phyloP scores from a whole-genome alignment of 2,797 vertebrate genomes.

The Sebastes steindachneri region DNA sequence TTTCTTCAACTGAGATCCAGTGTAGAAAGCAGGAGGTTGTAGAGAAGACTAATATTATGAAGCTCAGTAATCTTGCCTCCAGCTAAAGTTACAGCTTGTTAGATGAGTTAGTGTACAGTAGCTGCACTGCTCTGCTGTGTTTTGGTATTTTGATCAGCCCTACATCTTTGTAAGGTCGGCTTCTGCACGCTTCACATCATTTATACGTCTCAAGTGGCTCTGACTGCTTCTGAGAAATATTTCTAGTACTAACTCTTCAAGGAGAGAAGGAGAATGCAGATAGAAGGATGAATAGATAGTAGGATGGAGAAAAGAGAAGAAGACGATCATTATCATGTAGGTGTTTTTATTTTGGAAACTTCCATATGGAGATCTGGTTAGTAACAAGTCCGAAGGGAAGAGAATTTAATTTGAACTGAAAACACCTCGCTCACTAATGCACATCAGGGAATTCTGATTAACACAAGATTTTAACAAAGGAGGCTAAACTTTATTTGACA shows the following conservation, averaged over 20 bases:
- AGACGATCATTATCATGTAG: not conserved
- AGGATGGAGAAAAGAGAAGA: not conserved
- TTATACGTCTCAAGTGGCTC: not conserved
- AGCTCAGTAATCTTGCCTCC: not conserved
- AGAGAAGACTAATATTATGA: not conserved
- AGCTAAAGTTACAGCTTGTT: not conserved
- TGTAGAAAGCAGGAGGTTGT: not conserved
- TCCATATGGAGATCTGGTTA: not conserved
- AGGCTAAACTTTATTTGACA: not conserved
- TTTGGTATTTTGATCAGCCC: not conserved
- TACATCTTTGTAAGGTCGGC: not conserved
- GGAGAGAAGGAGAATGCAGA: not conserved
- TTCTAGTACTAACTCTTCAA: not conserved
- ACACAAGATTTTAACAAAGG: not conserved
- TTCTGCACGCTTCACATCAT: not conserved
- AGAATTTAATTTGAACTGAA: not conserved
- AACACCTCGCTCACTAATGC: not conserved
- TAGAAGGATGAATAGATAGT: not conserved
- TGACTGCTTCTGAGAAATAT: not conserved
- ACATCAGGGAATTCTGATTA: not conserved
- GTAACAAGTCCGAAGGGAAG: not conserved
- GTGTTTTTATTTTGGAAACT: not conserved
- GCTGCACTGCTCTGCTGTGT: not conserved
- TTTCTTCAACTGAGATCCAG: not conserved
- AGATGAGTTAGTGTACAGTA: not conserved